phyloP scores from a whole-genome alignment of 2,888 invertebrate species.

The Labia minor region DNA sequence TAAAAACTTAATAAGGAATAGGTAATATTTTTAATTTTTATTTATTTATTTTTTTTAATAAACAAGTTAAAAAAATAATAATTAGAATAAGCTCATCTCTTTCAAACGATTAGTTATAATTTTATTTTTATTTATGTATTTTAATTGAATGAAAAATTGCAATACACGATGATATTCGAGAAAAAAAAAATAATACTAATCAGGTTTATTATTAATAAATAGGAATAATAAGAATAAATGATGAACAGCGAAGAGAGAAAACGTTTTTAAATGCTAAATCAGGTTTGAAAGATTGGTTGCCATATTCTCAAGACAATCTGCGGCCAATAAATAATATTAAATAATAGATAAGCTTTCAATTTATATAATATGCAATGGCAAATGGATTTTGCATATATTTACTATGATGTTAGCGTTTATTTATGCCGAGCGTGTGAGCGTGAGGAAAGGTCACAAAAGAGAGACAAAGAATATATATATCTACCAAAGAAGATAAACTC shows the following conservation, averaged over 20 bases:
- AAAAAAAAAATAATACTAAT: background rate
- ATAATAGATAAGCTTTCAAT: constrained; percentile 13
- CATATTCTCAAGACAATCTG: background rate
- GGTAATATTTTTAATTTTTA: too few relatives aligned
- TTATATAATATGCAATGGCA: constrained; percentile 5
- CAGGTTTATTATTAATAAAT: background rate
- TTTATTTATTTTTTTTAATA: too few relatives aligned
- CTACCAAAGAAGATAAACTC: background rate
- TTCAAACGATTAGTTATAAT: too few relatives aligned
- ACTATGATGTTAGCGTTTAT: constrained; percentile 13
- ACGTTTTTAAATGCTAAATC: background rate
- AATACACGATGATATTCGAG: background rate
- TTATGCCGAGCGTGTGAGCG: constrained; percentile 4
- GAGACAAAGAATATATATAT: background rate
- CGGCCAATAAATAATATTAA: background rate
- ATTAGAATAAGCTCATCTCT: too few relatives aligned
- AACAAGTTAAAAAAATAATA: too few relatives aligned
- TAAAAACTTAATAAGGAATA: too few relatives aligned
- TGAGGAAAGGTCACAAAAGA: constrained; percentile 1
- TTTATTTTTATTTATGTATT: too few relatives aligned
- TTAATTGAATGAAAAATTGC: too few relatives aligned
- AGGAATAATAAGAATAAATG: background rate
- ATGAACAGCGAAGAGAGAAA: background rate
- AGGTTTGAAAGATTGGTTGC: constrained; percentile 1
- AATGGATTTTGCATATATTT: constrained; percentile 13